phyloP scores from a whole-genome alignment of 1,140 invertebrate genomes.

The Lordiphosa collinella region DNA sequence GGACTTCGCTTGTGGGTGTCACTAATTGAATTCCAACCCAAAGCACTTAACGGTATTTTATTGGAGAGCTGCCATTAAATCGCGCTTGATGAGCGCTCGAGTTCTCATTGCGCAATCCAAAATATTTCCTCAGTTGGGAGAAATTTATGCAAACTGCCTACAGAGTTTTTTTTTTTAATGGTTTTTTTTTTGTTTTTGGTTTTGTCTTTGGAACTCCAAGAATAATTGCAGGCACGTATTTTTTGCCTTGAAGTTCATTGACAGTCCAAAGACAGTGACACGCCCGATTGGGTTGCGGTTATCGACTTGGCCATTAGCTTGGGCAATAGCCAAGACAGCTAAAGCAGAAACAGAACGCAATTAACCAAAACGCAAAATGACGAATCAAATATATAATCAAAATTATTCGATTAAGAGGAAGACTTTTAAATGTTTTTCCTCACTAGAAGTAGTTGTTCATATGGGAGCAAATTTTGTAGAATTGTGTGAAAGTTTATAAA shows the following conservation, averaged over 20 bases:
- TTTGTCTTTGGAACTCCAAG: slow-evolving; percentile 16
- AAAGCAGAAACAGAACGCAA: slow-evolving; percentile 1
- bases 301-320: slow-evolving; percentile 49
- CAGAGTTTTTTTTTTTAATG: slow-evolving; percentile 16
- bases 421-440: too few species aligned
- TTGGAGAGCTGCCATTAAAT: slow-evolving; percentile 16
- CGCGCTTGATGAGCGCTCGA: slow-evolving; percentile 15
- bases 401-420: too few species aligned
- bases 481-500: too few species aligned
- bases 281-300: slow-evolving; percentile 57
- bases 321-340: slow-evolving; percentile 42
- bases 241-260: slow-evolving; percentile 57
- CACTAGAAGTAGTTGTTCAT: too few species aligned
- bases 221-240: slow-evolving; percentile 70
- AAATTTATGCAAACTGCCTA: slow-evolving; percentile 39
- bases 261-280: slow-evolving; percentile 43
- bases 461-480: too few species aligned
- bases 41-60: slow-evolving; percentile 52
- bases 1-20: slow-evolving; percentile 43
- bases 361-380: too few species aligned
- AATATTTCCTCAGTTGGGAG: neutral
- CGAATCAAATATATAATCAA: too few species aligned
- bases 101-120: slow-evolving; percentile 41
- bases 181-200: neutral
- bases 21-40: slow-evolving; percentile 70